Base-by-base conservation (phyloP, 2,797 vertebrate genomes). In the Rallus crepitans region DNA sequence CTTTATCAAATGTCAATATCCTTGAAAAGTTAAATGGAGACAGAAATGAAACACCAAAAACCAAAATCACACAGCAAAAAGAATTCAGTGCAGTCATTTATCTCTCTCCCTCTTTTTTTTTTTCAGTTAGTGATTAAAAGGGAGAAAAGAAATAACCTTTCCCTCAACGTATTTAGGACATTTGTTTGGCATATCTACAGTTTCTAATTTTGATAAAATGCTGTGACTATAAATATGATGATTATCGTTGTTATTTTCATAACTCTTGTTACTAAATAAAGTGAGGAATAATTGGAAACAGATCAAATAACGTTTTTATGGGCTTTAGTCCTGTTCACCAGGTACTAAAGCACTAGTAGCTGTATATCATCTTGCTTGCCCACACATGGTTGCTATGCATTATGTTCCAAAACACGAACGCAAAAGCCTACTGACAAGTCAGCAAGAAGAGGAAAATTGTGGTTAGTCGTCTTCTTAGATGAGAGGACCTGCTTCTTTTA, bases 351-450 rank as follows among this genome's bases (percentile, higher is more conserved):
- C 33, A 64, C 20, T 42, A 45, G 48, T 71, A 84, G 33, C 33
- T 37, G 21, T 24, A 80, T 27, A 30, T 87, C 33, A 65, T 89
- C 91, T 82, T 87, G 21, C 48, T 85, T 84, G 65, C 82, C 65
- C 65, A 77, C 72, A 78, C 42, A 69, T 72, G 47, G 68, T 91
- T 94, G 87, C 84, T 92, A 91, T 85, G 82, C 93, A 77, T 76
- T 85, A 45, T 45, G n/a, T 82, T 95, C 53, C 79, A 86, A 85
- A 94, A 85, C 61, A 93, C 39, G 89, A 77, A 88, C 1, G 20
- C 68, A 82, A 18, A 71, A 89, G 82, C 30, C n/a, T 81, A 56
- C 57, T 68, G 79, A 48, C 31, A 82, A 45, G n/a, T 35, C 21
- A 6, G 35, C 48, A 72, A 63, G 47, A 84, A 47, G n/a, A 82